Evolutionary conservation across 2,113 vertebrate genomes (phyloP).

Genomic region (Erythrolamprus reginae): DNA sequence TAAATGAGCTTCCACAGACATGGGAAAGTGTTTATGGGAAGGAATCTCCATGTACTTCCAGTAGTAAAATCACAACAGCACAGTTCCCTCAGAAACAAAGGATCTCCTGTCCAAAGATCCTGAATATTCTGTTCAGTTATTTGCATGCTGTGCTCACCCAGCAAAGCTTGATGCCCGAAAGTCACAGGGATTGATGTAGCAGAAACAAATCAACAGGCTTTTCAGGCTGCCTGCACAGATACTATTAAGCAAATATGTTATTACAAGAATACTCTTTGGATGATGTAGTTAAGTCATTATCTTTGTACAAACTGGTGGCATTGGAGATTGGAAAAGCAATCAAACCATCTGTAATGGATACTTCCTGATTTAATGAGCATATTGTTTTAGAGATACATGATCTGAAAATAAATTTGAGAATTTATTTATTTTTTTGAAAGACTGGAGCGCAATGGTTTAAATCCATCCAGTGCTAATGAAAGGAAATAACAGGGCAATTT

Average conservation of each 20-base stretch:
- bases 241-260: constrained; percentile 45
- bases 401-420: constrained; percentile 5
- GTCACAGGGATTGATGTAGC: neutral
- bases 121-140: neutral
- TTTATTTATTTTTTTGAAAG: constrained; percentile 34
- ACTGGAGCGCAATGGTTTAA: constrained; percentile 6
- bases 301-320: constrained; percentile 4
- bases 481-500: neutral
- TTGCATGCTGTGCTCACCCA: neutral
- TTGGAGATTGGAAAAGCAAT: neutral
- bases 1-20: neutral
- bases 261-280: constrained; percentile 46
- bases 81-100: neutral
- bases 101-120: neutral
- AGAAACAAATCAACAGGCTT: neutral
- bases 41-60: neutral
- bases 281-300: constrained; percentile 36
- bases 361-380: constrained; percentile 46
- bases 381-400: constrained; percentile 28
- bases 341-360: constrained; percentile 35
- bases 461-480: neutral
- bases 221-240: constrained; percentile 13
- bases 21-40: neutral
- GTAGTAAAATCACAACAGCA: neutral
- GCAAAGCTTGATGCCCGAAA: neutral